A percentile compares a stretch with the other conserved stretches of the same genome.
Evolutionary conservation across 2,888 invertebrate species (phyloP).

Genomic region (Drosophila merina): DNA sequence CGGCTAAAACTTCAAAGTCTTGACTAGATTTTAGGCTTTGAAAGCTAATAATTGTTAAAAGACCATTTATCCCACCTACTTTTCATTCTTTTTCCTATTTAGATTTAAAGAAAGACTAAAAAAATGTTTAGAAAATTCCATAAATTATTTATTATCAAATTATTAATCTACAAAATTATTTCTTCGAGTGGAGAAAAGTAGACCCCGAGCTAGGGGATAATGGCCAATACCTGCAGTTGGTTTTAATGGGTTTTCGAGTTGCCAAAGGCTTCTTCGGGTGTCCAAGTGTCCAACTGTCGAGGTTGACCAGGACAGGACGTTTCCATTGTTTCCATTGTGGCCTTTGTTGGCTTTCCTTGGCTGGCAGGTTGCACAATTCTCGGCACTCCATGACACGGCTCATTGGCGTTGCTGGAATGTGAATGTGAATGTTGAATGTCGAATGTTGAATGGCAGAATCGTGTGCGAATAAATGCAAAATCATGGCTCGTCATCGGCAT

Average conservation of each 20-base stretch:
- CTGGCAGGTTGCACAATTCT: background rate
- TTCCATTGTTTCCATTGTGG: slow-evolving; percentile 8
- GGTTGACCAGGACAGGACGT: background rate
- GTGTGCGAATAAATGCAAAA: slow-evolving; percentile 53
- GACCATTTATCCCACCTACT: too few species aligned
- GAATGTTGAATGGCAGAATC: slow-evolving; percentile 18
- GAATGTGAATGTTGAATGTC: too few species aligned
- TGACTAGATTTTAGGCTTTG: too few species aligned
- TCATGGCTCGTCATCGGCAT: slow-evolving; percentile 41
- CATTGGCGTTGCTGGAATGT: slow-evolving; percentile 25
- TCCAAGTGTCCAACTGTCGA: too few species aligned
- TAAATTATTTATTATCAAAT: too few species aligned
- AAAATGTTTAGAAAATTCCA: too few species aligned
- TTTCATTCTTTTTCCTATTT: too few species aligned
- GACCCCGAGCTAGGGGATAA: background rate
- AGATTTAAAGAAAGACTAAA: too few species aligned
- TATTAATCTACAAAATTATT: background rate
- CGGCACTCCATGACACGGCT: slow-evolving; percentile 27
- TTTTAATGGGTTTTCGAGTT: slow-evolving; percentile 24
- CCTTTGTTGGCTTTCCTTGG: background rate
- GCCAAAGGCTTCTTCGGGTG: slow-evolving; percentile 13
- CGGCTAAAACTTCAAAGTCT: too few species aligned
- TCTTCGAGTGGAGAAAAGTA: slow-evolving; percentile 1
- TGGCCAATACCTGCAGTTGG: slow-evolving; percentile 28
- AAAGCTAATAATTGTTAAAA: too few species aligned